Conservation (phyloP, 2,888 invertebrate species). For the Hydroisotoma schaefferi region DNA sequence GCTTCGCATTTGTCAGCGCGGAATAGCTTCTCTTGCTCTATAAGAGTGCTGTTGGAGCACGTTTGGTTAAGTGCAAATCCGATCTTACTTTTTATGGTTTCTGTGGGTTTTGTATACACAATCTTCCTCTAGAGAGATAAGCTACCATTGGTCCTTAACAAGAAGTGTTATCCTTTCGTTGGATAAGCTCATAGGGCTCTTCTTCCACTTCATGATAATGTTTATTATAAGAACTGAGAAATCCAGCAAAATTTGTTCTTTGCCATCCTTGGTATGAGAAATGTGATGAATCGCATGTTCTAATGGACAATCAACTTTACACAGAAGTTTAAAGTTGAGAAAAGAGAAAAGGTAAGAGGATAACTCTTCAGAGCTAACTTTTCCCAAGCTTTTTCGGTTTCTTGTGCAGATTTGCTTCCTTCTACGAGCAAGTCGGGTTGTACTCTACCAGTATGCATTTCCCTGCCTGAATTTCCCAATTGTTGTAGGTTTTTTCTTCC, state of each 20-base stretch:
- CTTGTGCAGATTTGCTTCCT: conserved; percentile 4
- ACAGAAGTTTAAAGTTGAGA: conserved; percentile 15
- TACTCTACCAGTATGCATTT: conserved; percentile 41
- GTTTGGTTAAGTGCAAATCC: background rate
- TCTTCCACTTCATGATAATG: conserved; percentile 21
- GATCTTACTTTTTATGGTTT: background rate
- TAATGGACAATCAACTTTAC: conserved; percentile 3
- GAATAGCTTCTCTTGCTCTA: background rate
- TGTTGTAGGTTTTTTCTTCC: too few relatives aligned
- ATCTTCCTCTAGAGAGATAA: conserved; percentile 21
- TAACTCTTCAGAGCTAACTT: background rate
- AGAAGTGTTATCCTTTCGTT: conserved; percentile 9
- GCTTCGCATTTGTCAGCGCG: background rate
- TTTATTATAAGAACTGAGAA: conserved; percentile 22
- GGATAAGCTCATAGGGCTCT: conserved; percentile 21
- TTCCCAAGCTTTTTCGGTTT: conserved; percentile 12
- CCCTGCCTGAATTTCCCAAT: conserved; percentile 20
- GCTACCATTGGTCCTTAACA: conserved; percentile 23
- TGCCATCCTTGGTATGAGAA: background rate
- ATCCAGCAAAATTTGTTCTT: conserved; percentile 14
- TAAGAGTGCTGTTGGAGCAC: background rate
- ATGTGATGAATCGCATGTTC: conserved; percentile 24
- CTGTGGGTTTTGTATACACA: conserved; percentile 14
- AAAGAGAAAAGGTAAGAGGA: conserved; percentile 10
- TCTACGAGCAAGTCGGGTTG: conserved; percentile 32